These are phyloP conservation scores for Brachypteracias leptosomus DNA, from an alignment of 2,113 vertebrate genomes.

Conservation along the genomic window DNA sequence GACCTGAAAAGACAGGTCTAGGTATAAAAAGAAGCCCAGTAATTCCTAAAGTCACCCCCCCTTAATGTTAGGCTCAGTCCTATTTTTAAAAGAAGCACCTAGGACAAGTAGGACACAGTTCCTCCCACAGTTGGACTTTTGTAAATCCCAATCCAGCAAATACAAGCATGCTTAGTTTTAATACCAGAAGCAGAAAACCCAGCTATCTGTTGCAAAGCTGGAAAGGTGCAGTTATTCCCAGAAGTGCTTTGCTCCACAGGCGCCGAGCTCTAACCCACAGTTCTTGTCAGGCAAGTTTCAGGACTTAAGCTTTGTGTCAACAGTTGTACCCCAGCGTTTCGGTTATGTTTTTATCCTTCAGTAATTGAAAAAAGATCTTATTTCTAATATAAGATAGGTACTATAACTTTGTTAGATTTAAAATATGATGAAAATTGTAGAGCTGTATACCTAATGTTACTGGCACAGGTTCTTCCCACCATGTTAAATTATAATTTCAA, in stretches of 20 bases:
- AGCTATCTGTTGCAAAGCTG: neutral
- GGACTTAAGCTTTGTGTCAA: neutral
- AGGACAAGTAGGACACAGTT: neutral
- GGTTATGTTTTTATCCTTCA: neutral
- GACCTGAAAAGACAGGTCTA: neutral
- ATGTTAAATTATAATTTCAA: neutral
- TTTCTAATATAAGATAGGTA: neutral
- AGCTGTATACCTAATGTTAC: neutral
- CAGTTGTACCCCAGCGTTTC: neutral
- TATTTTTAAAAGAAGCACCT: neutral
- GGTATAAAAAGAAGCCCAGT: neutral
- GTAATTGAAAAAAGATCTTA: neutral
- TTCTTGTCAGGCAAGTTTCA: neutral
- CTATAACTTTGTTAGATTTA: neutral
- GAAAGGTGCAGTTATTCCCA: neutral
- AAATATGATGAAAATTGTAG: neutral
- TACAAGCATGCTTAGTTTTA: neutral
- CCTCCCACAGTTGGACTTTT: neutral
- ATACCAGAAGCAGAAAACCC: neutral
- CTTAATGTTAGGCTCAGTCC: neutral
- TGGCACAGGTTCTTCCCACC: neutral
- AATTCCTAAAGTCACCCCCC: neutral
- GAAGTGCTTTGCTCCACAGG: neutral
- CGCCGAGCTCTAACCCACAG: rapidly evolving
- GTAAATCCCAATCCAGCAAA: neutral